Base-by-base conservation (phyloP, 2,888 invertebrate genomes). In the Ferrisia virgata region DNA sequence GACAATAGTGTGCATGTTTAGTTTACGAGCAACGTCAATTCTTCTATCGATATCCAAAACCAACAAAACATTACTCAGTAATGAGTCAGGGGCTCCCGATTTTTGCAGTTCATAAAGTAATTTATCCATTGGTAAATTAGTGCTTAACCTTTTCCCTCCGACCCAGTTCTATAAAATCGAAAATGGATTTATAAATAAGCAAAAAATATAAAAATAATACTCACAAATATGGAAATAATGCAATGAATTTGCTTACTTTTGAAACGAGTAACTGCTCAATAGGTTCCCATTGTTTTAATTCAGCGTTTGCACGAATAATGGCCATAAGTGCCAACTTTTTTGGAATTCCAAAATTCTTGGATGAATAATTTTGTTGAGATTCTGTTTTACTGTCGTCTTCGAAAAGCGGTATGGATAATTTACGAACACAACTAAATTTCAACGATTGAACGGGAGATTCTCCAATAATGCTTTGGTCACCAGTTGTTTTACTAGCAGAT, bases 1-100 rank as follows among this genome's bases (percentile, higher is more conserved):
- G 0, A 93, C 92, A 85, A 92, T 91, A 82, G 91, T 90, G 87
- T 93, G 92, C 87, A 93, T 92, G 88, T 92, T 91, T 85, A 92
- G 90, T 86, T 91, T 91, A 85, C 91, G 91, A 0, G 93, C 93
- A 1, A 93, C 88, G 28, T 91, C 88, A 79, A 93, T 86, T 82
- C 92, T 89, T 84, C 91, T 92, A 9, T 93, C 93, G 0, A 89
- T 86, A 78, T 88, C 89, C 13, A 92, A 90, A 0, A 92, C 88
- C 33, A 91, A 90, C 33, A 92, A 88, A 87, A 91, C 92, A 0
- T 90, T 90, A 6, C 91, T 91, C 43, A 93, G 87, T 72, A 92
- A 86, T 13, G 87, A 87, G 0, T 87, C 85, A 0, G 90, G 89
- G 6, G 90, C 90, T 80, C 88, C 88, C 76, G 88, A 88, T 81